Base-by-base conservation (phyloP, 1,140 invertebrate species). In the Trichonephila inaurata region DNA sequence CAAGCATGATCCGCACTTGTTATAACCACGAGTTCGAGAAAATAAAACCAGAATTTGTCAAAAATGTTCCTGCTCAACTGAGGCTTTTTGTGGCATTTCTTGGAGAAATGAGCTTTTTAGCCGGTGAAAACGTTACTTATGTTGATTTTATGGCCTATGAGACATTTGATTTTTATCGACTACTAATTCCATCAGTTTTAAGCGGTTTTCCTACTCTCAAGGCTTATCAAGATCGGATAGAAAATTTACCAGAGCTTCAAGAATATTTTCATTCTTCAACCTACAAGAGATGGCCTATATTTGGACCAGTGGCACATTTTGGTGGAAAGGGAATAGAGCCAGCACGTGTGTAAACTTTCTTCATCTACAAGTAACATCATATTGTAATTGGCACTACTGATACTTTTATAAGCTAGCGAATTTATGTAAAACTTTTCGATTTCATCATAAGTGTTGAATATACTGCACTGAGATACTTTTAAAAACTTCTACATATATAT, bases 81-180 rank as follows among this genome's bases (percentile, higher is more conserved):
- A 94, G 95, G 60, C 85, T 94, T 21, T 96, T 96, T 77, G 95
- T 96, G 4, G 95, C 95, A 0, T 96, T 95, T 94, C 94, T 97
- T 51, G 96, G 96, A 4, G 95, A 96, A 33, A 95, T 95, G 12
- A 94, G 95, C 18, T 97, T 95, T 94, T 95, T 97, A 94, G 95
- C 95, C 60, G 96, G 96, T n/a, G 95, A 96, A 7, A 95, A 96
- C 28, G 96, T 96, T 8, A 96, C 96, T 4, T 96, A 96, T 94
- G 96, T 96, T 10, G 96, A 97, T 94, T 97, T 97, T 94, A 94
- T 96, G 66, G 94, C 96, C 58, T 96, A 96, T 95, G 96, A 97
- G 90, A 94, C 96, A 12, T 94, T 97, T 40, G 96, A 96, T 94
- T 95, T 96, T 60, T 95, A 96, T 61, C 88, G 94, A n/a, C 90